Conservation (phyloP, 2,888 invertebrate genomes). For the Mesopsocus fuscifrons region DNA sequence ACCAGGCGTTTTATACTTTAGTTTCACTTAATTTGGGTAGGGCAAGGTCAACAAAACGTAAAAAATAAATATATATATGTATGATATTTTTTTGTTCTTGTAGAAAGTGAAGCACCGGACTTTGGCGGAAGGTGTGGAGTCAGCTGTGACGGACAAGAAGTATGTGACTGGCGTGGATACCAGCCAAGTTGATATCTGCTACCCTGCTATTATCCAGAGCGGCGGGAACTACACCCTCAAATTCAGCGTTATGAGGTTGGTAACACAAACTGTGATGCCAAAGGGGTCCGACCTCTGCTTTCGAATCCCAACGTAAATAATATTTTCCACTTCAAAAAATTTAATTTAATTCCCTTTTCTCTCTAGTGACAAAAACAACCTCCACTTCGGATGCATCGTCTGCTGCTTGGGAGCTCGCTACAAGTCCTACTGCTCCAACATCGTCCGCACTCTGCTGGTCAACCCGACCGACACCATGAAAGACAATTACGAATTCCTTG, state of each 20-base stretch:
- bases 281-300: too few relatives aligned
- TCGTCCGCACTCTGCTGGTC: slow-evolving; percentile 88
- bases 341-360: background rate
- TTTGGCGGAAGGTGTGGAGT: slow-evolving; percentile 85
- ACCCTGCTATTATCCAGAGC: slow-evolving; percentile 96
- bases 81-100: slow-evolving; percentile 22
- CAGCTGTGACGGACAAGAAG: slow-evolving; percentile 86
- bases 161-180: slow-evolving; percentile 82
- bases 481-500: slow-evolving; percentile 79
- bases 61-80: too few relatives aligned
- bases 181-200: slow-evolving; percentile 88
- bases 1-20: too few relatives aligned
- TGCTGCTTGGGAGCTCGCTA: slow-evolving; percentile 89
- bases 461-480: slow-evolving; percentile 60
- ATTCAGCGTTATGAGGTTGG: slow-evolving; percentile 62
- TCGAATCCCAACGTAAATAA: background rate
- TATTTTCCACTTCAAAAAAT: too few relatives aligned
- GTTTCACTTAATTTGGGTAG: too few relatives aligned
- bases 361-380: slow-evolving; percentile 68
- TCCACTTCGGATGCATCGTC: slow-evolving; percentile 92
- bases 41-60: too few relatives aligned
- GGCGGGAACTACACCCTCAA: slow-evolving; percentile 96
- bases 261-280: too few relatives aligned
- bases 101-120: slow-evolving; percentile 93
- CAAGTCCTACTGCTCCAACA: slow-evolving; percentile 95